Evolutionary conservation across 2,888 invertebrate species (phyloP).

Genomic region (Drosophila pseudotakahashii): DNA sequence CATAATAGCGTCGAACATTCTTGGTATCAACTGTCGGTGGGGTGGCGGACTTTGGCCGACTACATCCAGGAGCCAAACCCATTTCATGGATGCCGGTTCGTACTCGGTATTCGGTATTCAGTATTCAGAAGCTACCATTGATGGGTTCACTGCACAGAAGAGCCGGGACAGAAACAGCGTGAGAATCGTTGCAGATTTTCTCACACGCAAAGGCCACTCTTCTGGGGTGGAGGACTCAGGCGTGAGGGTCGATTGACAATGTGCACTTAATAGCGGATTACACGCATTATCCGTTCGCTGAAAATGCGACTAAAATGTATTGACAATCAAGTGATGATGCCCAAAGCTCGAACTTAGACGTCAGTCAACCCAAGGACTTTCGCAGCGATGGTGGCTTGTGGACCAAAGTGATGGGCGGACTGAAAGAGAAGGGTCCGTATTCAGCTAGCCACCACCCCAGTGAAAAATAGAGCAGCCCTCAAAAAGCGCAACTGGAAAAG

Average conservation of each 20-base stretch:
- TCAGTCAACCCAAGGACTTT: slow-evolving; percentile 36
- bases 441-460: neutral
- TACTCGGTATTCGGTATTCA: neutral
- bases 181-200: slow-evolving; percentile 81
- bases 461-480: neutral
- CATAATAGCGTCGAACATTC: slow-evolving; percentile 69
- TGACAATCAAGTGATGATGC: slow-evolving; percentile 81
- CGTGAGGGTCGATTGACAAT: slow-evolving; percentile 71
- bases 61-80: slow-evolving; percentile 44
- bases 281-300: slow-evolving; percentile 81
- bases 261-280: slow-evolving; percentile 83
- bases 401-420: neutral
- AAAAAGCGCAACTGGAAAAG: slow-evolving; percentile 8
- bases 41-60: slow-evolving; percentile 17
- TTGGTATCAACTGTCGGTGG: slow-evolving; percentile 27
- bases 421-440: neutral
- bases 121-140: slow-evolving; percentile 61
- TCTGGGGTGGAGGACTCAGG: slow-evolving; percentile 15
- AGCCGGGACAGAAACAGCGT: slow-evolving; percentile 66
- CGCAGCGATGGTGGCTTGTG: slow-evolving; percentile 21
- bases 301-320: slow-evolving; percentile 77
- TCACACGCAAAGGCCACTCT: slow-evolving; percentile 65
- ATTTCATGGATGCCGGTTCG: slow-evolving; percentile 10
- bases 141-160: slow-evolving; percentile 72
- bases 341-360: slow-evolving; percentile 58